Evolutionary conservation across 2,888 invertebrate genomes (phyloP), one percentile per base, ranked within the genome.

Genomic region (Cotesia congregata): DNA sequence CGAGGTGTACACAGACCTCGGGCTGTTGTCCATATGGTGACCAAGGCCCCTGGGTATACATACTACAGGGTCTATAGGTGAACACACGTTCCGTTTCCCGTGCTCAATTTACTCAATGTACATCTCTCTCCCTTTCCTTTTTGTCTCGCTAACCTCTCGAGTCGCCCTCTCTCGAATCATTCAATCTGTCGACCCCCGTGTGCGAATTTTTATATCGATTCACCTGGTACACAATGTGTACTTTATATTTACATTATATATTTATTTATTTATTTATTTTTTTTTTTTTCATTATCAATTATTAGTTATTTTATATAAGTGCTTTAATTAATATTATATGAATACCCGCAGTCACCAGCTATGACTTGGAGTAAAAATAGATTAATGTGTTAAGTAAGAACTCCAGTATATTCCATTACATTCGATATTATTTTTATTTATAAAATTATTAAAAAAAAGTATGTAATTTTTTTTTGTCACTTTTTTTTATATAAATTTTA

Each of bases 1-100:
- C 67, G 70, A 77, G 71, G 71, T 74, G 71, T 41, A 77, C 76
- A 82, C 79, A 76, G 77, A 82, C 86, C 86, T 82, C 83, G 82
- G 85, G 84, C 85, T 86, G 88, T 83, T 79, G 86, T 85, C 88
- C 88, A 89, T 88, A 88, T 89, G 88, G 87, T 86, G 86, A 86
- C 81, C 85, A 85, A 83, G 76, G 76, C 81, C 85, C 83, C 83
- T 78, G 79, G 81, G 83, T 82, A 79, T 65, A 65, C 65, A 65
- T 17, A 30, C 30, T 30, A 30, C 12, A 65, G 15, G 62, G 84
- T 85, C 83, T 82, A 79, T 81, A 81, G 81, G 80, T 81, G 83
- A 84, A 81, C 82, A 79, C 78, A 41, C 61, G 30, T 39, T 70
- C 50, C 69, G 70, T 68, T 39, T 72, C 65, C 50, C 76, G 59